Conservation (phyloP, 2,113 vertebrate species). For the Lutjanus erythropterus region DNA sequence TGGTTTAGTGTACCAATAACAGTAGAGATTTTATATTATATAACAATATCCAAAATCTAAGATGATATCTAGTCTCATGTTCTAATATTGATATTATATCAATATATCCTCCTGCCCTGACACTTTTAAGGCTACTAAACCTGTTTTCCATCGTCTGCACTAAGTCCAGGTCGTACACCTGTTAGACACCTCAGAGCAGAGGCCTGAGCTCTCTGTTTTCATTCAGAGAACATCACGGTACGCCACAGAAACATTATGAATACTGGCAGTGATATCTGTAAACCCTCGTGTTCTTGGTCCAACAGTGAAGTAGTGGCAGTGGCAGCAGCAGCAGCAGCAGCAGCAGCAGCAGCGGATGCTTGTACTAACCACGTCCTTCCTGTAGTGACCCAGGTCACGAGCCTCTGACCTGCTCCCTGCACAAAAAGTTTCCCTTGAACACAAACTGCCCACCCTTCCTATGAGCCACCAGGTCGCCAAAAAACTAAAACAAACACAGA, state of each 20-base stretch:
- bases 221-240: neutral
- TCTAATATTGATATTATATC: no score
- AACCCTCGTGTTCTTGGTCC: slow-evolving; percentile 11
- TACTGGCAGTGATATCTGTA: neutral
- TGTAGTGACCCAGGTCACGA: slow-evolving; percentile 77
- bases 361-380: slow-evolving; percentile 79
- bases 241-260: neutral
- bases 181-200: neutral
- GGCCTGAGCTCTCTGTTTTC: neutral
- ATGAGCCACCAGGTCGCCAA: slow-evolving; percentile 42
- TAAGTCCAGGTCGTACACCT: neutral
- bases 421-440: slow-evolving; percentile 64
- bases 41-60: no score
- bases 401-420: slow-evolving; percentile 66
- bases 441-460: slow-evolving; percentile 71
- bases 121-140: no score
- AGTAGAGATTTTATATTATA: neutral
- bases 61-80: no score
- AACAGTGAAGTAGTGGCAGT: slow-evolving; percentile 28
- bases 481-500: slow-evolving; percentile 43
- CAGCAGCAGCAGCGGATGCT: slow-evolving; percentile 71
- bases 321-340: slow-evolving; percentile 52
- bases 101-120: no score
- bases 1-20: neutral
- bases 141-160: neutral